Evolutionary conservation across 2,113 vertebrate genomes (phyloP), one percentile per base, ranked within the genome.

Genomic region (Silurus asotus): DNA sequence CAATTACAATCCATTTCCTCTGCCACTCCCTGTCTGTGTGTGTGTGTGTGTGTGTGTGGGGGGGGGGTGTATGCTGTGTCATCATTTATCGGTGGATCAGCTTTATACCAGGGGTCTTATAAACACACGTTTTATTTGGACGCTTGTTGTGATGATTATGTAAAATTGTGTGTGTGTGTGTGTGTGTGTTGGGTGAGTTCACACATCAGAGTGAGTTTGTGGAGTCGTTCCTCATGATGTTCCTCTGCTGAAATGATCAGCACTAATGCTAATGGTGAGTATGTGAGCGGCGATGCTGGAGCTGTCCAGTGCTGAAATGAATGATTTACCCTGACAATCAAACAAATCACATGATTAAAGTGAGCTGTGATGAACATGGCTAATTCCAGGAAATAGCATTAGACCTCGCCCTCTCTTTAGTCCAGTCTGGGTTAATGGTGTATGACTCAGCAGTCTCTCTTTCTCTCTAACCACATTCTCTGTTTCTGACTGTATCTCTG

Each of bases 361-460:
- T 74, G 70, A 74, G 19, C 19, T 23, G 19, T 49, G 70, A 74
- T 74, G 45, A 74, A 49, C 8, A 49, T 49, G 2, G 14, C 67
- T 69, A 69, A 69, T 69, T 49, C 70, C 17, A 74, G 70, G 70
- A 74, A 74, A 74, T 74, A 48, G 70, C 70, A 74, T 74, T 74
- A 74, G 10, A 19, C 45, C 70, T 48, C 9, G 4, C 70, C 70
- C 70, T 9, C 19, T 74, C 19, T 74, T 74, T 49, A 20, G 45
- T 10, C 70, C 45, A 23, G 45, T 19, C 45, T 74, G 9, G 45
- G 45, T 49, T 74, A 23, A 74, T 49, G 70, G 23, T 23, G 45
- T 49, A 74, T 74, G 70, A 74, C 70, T 74, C 70, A 74, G 70
- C 70, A 74, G 45, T 53, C 69, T 53, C 14, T 67, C 79, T 81